Percentiles rank a stretch among this genome's conserved stretches.
Conservation (phyloP, 2,888 invertebrate species). For the Smittia aterrima region DNA sequence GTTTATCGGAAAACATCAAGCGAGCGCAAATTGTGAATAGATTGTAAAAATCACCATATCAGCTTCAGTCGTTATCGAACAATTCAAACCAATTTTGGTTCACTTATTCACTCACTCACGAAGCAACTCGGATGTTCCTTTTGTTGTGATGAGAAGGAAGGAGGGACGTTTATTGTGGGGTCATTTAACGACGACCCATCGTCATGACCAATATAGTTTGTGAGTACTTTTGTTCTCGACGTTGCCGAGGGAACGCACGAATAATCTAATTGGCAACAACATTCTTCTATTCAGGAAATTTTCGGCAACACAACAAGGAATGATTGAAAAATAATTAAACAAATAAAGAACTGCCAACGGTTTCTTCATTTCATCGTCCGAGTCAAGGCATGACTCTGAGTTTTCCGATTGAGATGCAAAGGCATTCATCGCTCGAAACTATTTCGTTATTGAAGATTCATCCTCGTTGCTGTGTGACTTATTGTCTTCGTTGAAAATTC, state of each 20-base stretch:
- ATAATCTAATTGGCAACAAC: neutral
- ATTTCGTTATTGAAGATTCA: conserved; percentile 8
- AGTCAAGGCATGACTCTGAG: neutral
- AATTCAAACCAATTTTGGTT: conserved; percentile 28
- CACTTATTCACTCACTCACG: conserved; percentile 4
- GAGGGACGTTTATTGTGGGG: neutral
- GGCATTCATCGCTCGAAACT: conserved; percentile 11
- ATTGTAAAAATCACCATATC: conserved; percentile 8
- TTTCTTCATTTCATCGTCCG: neutral
- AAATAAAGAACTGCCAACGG: neutral
- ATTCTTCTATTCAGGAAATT: neutral
- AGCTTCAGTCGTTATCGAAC: neutral
- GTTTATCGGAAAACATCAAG: conserved; percentile 20
- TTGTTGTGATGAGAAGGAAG: neutral
- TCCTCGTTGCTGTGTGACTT: neutral
- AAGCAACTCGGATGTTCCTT: neutral
- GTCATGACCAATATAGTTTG: neutral
- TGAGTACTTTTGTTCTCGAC: neutral
- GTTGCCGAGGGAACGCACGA: neutral
- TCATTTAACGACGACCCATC: neutral
- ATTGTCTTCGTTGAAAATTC: neutral
- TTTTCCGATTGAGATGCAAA: conserved; percentile 7
- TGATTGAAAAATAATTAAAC: conserved; percentile 30
- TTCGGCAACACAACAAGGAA: neutral
- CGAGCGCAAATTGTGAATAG: conserved; percentile 15